Evolutionary conservation across 1,140 invertebrate species (phyloP).

Genomic region (Nautilus pompilius): DNA sequence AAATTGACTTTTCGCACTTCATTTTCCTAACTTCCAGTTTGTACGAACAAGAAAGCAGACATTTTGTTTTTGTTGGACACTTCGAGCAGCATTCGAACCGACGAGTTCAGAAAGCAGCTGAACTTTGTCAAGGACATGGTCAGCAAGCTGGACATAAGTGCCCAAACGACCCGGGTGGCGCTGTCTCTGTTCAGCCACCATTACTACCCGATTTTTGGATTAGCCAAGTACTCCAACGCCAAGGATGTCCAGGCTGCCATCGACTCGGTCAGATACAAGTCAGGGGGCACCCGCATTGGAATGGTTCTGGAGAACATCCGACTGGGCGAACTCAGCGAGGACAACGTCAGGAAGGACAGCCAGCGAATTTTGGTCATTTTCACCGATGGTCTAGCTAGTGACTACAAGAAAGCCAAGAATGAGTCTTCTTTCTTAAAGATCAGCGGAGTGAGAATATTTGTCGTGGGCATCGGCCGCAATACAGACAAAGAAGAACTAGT

Average conservation of each 20-base stretch:
- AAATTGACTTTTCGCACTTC: too few species aligned
- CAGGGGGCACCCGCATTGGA: not conserved
- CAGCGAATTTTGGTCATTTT: not conserved
- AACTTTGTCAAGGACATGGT: slow-evolving; percentile 22
- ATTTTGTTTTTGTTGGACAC: slow-evolving; percentile 32
- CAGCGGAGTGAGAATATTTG: slow-evolving; percentile 13
- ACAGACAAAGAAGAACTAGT: slow-evolving; percentile 5
- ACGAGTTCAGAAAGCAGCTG: slow-evolving; percentile 24
- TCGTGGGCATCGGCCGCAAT: slow-evolving; percentile 8
- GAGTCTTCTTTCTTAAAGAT: slow-evolving; percentile 8
- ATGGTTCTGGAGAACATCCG: not conserved
- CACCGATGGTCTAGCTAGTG: slow-evolving; percentile 4
- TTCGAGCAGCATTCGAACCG: slow-evolving; percentile 28
- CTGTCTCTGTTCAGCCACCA: slow-evolving; percentile 11
- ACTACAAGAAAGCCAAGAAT: not conserved
- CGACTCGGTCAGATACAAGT: not conserved
- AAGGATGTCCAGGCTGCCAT: not conserved
- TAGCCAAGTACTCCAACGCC: not conserved
- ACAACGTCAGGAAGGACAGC: not conserved
- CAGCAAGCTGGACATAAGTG: slow-evolving; percentile 17
- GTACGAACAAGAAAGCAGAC: slow-evolving; percentile 21
- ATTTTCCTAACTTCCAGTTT: slow-evolving; percentile 10
- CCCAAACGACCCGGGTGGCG: slow-evolving; percentile 19
- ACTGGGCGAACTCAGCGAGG: not conserved
- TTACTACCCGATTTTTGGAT: slow-evolving; percentile 5